Conservation (phyloP, 2,797 vertebrate genomes). For the Poliocrania exsul region DNA sequence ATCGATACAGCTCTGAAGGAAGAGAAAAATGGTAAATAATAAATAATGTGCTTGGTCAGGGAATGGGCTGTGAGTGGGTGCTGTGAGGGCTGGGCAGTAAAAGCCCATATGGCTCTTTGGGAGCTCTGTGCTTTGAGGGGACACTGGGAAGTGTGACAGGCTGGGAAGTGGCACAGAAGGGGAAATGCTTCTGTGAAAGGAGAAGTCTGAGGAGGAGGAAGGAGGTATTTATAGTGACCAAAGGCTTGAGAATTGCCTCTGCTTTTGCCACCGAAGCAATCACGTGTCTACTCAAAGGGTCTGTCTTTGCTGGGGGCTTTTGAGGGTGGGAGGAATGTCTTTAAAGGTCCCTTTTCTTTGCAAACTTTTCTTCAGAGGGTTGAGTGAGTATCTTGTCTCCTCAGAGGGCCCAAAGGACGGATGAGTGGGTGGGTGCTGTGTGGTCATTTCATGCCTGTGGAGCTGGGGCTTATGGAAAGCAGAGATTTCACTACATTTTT, state of each 20-base stretch:
- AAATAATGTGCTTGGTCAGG: neutral
- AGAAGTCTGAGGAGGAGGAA: conserved; percentile 42
- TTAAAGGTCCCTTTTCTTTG: neutral
- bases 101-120: neutral
- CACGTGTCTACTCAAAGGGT: neutral
- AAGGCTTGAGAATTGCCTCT: neutral
- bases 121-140: neutral
- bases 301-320: neutral
- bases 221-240: neutral
- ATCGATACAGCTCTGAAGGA: neutral
- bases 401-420: neutral
- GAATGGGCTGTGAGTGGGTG: neutral
- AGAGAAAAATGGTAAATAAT: neutral
- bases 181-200: conserved; percentile 6
- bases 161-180: neutral
- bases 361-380: neutral
- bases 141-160: neutral
- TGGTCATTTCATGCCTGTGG: neutral
- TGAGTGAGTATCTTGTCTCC: neutral
- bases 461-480: neutral
- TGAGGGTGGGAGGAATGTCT: neutral
- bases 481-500: neutral
- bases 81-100: neutral
- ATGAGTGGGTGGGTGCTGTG: neutral
- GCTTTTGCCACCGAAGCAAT: neutral